Conservation (phyloP, 2,797 vertebrate genomes). For the Melanotaenia trifasciata region DNA sequence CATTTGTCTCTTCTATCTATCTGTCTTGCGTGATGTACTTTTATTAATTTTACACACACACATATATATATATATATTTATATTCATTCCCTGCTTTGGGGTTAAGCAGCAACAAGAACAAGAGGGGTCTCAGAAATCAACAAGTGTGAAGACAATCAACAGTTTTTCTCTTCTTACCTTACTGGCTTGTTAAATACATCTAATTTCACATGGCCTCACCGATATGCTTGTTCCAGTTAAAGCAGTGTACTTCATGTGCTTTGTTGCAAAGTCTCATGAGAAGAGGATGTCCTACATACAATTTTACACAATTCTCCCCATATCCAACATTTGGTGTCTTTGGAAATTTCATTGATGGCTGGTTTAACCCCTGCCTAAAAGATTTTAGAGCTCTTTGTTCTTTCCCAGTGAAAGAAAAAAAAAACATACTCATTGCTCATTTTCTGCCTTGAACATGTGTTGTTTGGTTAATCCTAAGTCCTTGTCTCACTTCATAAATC, state of each 20-base stretch:
- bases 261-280: background rate
- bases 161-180: background rate
- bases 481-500: slow-evolving; percentile 40
- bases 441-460: slow-evolving; percentile 1
- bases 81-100: background rate
- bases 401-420: background rate
- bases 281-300: background rate
- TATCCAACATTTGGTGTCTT: background rate
- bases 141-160: background rate
- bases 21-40: slow-evolving; percentile 4
- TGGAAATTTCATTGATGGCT: slow-evolving; percentile 1
- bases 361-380: background rate
- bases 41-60: background rate
- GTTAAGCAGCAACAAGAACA: background rate
- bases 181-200: background rate
- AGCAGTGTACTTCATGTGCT: background rate
- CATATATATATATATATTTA: background rate
- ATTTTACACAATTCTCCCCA: background rate
- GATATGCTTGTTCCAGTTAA: background rate
- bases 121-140: background rate
- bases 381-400: slow-evolving; percentile 1
- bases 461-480: slow-evolving; percentile 10
- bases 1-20: slow-evolving; percentile 54
- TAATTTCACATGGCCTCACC: background rate
- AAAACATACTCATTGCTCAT: slow-evolving; percentile 8